Evolutionary conservation across 2,797 vertebrate species (phyloP), one percentile per base, ranked within the genome.

Genomic region (Erpetoichthys calabaricus): DNA sequence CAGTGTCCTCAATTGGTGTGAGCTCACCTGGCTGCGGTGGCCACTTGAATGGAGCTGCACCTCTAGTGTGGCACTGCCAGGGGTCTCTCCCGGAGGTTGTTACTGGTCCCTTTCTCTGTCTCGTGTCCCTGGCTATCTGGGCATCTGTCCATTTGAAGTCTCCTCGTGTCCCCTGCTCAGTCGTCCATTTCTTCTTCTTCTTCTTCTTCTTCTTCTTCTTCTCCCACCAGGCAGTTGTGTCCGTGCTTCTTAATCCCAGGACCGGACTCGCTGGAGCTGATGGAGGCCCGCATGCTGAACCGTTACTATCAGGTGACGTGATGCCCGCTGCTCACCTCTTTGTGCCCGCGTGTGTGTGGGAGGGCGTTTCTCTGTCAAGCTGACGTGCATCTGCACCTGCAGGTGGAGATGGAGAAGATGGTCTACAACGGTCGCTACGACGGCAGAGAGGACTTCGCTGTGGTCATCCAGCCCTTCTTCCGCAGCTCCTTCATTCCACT

Each of bases 381-480:
- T 25, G 25, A 25, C 25, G 25, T 25, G 25, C 25, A 25, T 25
- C 25, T 25, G 25, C 49, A 67, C 44, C 51, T 53, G 3, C 8
- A 86, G 86, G 45, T 25, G 25, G 70, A 70, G 64, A 82, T 80
- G 0, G 74, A 79, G 63, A 68, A 55, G 10, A 47, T 95, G 66
- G 67, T 84, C 58, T 71, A 63, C 45, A 69, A 79, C 0, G 67
- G 75, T 3, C 80, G 63, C 8, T 93, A 95, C 1, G 71, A 78
- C 1, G 58, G 68, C 54, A 79, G 80, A 2, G 80, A 94, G 6
- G 93, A 98, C 75, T 97, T 97, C 4, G 63, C 86, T 0, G 78
- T 84, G 41, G 88, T 96, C 0, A 45, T 75, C 41, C 92, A 97
- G 67, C 89, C 93, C 0, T 97, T 89, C 70, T 87, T 97, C 64